A percentile compares a stretch with the other conserved stretches of the same genome.
phyloP scores from a whole-genome alignment of 2,113 vertebrate species.

The Ictalurus punctatus region DNA sequence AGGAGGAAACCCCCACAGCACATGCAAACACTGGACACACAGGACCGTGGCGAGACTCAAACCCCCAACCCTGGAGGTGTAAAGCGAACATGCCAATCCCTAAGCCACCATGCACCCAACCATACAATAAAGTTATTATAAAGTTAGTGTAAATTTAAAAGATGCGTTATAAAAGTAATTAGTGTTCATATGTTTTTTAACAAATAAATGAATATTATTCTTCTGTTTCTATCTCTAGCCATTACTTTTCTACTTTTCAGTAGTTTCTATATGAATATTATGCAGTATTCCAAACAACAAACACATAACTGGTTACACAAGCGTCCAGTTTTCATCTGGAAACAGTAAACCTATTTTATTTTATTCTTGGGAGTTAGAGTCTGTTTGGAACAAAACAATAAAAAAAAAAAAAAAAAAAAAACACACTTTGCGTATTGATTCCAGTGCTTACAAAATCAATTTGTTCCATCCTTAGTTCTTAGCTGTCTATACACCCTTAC shows the following conservation, averaged over 20 bases:
- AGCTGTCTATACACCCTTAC: background rate
- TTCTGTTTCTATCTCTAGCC: background rate
- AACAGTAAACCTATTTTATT: conserved; percentile 17
- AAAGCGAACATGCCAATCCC: too few species aligned
- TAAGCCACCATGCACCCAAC: too few species aligned
- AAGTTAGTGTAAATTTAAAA: background rate
- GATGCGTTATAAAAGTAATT: background rate
- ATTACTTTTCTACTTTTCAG: background rate
- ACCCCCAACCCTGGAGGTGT: too few species aligned
- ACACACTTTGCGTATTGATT: background rate
- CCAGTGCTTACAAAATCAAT: background rate
- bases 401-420: background rate
- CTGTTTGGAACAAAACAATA: background rate
- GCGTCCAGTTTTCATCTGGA: conserved; percentile 11
- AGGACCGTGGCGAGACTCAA: too few species aligned
- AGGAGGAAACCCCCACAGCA: too few species aligned
- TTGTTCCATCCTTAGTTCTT: too few species aligned
- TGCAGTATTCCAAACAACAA: background rate
- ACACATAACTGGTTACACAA: background rate
- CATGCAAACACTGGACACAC: too few species aligned
- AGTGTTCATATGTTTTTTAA: background rate
- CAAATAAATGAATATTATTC: background rate
- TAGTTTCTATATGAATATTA: conserved; percentile 3
- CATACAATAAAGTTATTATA: background rate
- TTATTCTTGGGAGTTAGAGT: background rate